Conservation (phyloP, 2,888 invertebrate genomes). For the Drosophila longiperda region DNA sequence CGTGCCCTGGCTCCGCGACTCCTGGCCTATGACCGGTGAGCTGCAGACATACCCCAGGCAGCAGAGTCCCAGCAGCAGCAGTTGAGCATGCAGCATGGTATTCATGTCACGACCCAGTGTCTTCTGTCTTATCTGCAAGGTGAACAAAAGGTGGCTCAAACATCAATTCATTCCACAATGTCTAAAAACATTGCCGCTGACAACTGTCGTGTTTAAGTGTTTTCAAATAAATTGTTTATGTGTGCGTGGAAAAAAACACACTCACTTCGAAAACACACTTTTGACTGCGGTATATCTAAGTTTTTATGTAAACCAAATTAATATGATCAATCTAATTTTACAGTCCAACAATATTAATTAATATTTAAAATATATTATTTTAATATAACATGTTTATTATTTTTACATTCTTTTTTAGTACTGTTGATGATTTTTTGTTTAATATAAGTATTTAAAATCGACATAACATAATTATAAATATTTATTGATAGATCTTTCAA, state of each 20-base stretch:
- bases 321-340: not conserved
- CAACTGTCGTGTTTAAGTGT: constrained; percentile 24
- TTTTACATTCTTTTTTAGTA: not conserved
- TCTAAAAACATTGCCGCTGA: constrained; percentile 30
- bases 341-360: not conserved
- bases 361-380: not conserved
- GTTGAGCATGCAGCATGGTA: constrained; percentile 50
- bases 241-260: not conserved
- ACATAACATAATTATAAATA: not conserved
- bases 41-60: constrained; percentile 74
- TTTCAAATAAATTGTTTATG: constrained; percentile 8
- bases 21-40: constrained; percentile 66
- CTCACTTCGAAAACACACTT: not conserved
- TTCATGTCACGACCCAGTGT: constrained; percentile 51
- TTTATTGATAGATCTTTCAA: not conserved
- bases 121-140: constrained; percentile 27
- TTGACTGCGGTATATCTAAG: not conserved
- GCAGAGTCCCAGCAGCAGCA: constrained; percentile 71
- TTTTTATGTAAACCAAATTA: not conserved
- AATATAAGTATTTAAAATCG: not conserved
- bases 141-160: constrained; percentile 10
- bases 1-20: constrained; percentile 32
- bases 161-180: constrained; percentile 31
- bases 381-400: too few species aligned
- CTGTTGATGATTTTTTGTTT: not conserved